Base-by-base conservation (phyloP, 2,888 invertebrate species). In the Peribatodes rhomboidaria region DNA sequence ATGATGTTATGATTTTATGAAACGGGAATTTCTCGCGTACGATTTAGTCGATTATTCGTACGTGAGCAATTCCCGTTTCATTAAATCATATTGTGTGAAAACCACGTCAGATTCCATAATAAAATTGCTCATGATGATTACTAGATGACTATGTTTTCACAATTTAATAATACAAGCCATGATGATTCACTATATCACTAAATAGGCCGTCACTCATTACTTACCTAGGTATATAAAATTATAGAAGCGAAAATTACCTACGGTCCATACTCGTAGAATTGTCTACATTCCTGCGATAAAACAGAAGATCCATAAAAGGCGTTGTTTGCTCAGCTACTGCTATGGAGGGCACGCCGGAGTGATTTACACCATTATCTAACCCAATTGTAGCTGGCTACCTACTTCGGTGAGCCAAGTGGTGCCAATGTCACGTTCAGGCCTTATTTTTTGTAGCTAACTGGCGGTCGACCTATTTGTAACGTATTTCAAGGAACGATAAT, bases 351-450 rank as follows among this genome's bases (percentile, higher is more conserved):
- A 74, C 60, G 71, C 63, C n/a, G 44, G 67, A 71, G 53, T 80
- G 77, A 78, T 81, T 78, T 81, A 82, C 74, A 73, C 73, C 75
- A 68, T 84, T 86, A 84, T 84, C 84, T 80, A 79, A 79, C 81
- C 82, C 77, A 78, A 81, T 81, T 82, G 76, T 78, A 42, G 74
- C 70, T 66, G 58, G 62, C 8, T 55, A 44, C 44, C 35, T 55
- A 55, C 33, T 44, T 6, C 13, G 18, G 20, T 37, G 20, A 18
- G 35, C 37, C 31, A 54, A 44, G 18, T 33, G 35, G 44, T 55
- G 44, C 31, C 18, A 31, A 55, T 55, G 42, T 42, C 53, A 53
- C 53, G 53, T 53, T 41, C 39, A 39, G 14, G 39, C 53, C 37
- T 53, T 39, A 22, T 53, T 53, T 39, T 41, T 53, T 49, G 33